Evolutionary conservation across 2,113 vertebrate species (phyloP), one percentile per base, ranked within the genome.

Genomic region (Heliornis fulica): DNA sequence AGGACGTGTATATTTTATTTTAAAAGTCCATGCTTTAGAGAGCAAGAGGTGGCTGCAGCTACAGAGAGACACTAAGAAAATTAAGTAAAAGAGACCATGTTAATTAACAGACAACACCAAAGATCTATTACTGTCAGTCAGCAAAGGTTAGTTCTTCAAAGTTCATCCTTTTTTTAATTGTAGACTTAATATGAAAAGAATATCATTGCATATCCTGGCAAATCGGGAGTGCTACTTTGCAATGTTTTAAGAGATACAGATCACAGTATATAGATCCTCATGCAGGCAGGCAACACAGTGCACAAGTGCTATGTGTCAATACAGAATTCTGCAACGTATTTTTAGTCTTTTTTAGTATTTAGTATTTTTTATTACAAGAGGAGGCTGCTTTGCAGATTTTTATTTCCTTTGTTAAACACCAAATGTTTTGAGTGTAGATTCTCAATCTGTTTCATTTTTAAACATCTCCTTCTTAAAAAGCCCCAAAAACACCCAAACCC

Each of bases 131-230:
- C 61, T 83, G 83, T 84, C 77, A 79, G 51, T 92, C 83, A 87
- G 53, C 90, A 95, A 81, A 86, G 59, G 69, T 85, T 89, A 93
- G 48, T 40, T 90, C 80, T 92, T 89, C 60, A 41, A 81, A 81
- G 60, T 89, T 93, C 38, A 59, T 26, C 6, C 5, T 82, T 78
- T 53, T 60, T 70, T 34, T 43, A 9, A 46, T 5, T 88, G 48
- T 38, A 74, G 60, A 82, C 28, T 54, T 65, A 28, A 51, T 21
- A 45, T 5, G 15, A 31, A 60, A 76, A 79, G 45, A 74, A 46
- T 5, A 61, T 25, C 12, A 63, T 51, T 32, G 57, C 10, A 63
- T 43, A 65, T n/a, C 38, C 69, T 76, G 36, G 43, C 20, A 84
- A 78, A 84, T 7, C 5, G 2, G 26, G 31, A 76, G 15, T 6